Evolutionary conservation across 1,140 invertebrate species (phyloP).

Genomic region (Anoplolepis gracilipes): DNA sequence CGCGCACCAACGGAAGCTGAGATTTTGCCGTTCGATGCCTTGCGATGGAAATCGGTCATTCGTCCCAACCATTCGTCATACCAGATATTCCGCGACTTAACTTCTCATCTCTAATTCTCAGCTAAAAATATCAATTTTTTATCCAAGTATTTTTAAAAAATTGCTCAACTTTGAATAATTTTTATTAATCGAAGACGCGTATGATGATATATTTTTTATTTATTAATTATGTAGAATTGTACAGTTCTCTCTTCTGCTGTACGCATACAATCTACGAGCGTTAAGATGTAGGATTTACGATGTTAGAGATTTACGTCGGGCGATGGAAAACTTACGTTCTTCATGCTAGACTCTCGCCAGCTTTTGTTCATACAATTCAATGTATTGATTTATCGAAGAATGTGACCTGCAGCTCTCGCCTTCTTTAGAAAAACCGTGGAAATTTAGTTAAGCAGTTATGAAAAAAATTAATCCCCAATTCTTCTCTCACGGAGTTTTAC

Average conservation of each 20-base stretch:
- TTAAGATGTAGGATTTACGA: slow-evolving; percentile 19
- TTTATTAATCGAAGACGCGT: too few relatives aligned
- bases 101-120: neutral
- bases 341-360: neutral
- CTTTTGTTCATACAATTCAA: slow-evolving; percentile 30
- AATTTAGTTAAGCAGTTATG: slow-evolving; percentile 35
- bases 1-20: slow-evolving; percentile 27
- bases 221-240: neutral
- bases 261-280: neutral
- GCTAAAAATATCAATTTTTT: neutral
- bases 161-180: neutral
- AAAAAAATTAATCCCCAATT: slow-evolving; percentile 16
- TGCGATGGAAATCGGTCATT: slow-evolving; percentile 27
- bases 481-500: neutral
- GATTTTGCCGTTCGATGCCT: slow-evolving; percentile 15
- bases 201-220: too few relatives aligned
- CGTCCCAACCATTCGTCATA: neutral
- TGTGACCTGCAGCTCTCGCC: neutral
- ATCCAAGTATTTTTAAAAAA: slow-evolving; percentile 3
- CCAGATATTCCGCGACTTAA: slow-evolving; percentile 13
- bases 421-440: slow-evolving; percentile 18
- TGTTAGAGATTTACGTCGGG: slow-evolving; percentile 30
- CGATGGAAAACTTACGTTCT: slow-evolving; percentile 15
- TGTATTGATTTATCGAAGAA: slow-evolving; percentile 40
- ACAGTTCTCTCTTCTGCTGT: neutral